phyloP scores from a whole-genome alignment of 2,797 vertebrate species.

The Arctocebus calabarensis region DNA sequence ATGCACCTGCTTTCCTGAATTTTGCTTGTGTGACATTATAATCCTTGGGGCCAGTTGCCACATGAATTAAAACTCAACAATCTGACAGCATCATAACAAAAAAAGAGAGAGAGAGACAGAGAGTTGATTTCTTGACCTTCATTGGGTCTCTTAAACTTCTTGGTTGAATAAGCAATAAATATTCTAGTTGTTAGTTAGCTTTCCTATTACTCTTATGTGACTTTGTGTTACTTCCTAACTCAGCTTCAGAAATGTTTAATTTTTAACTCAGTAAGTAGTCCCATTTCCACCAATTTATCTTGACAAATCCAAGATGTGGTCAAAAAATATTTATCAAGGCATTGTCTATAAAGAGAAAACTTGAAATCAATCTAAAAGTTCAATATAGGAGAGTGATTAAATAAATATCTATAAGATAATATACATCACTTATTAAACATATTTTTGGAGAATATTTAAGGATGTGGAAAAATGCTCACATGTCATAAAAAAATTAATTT shows the following conservation, averaged over 20 bases:
- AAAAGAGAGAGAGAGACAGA: background rate
- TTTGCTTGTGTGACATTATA: background rate
- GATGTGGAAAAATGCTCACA: background rate
- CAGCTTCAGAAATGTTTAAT: background rate
- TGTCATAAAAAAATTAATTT: background rate
- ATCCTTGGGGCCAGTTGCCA: background rate
- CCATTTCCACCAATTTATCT: background rate
- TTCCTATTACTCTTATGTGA: background rate
- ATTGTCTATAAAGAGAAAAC: constrained; percentile 21
- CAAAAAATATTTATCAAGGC: background rate
- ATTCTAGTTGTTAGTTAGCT: background rate
- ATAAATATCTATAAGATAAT: background rate
- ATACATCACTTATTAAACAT: background rate
- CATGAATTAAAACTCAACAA: background rate
- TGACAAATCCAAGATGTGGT: background rate
- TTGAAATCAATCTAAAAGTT: background rate
- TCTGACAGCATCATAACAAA: background rate
- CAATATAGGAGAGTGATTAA: constrained; percentile 17
- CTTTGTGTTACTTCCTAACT: background rate
- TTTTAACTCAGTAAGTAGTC: background rate
- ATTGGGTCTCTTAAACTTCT: background rate
- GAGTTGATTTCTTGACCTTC: background rate
- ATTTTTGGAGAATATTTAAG: constrained; percentile 29
- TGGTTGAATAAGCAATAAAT: background rate
- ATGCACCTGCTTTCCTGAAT: background rate